phyloP scores from a whole-genome alignment of 2,113 vertebrate genomes.

The Cyphomyrus discorhynchus region DNA sequence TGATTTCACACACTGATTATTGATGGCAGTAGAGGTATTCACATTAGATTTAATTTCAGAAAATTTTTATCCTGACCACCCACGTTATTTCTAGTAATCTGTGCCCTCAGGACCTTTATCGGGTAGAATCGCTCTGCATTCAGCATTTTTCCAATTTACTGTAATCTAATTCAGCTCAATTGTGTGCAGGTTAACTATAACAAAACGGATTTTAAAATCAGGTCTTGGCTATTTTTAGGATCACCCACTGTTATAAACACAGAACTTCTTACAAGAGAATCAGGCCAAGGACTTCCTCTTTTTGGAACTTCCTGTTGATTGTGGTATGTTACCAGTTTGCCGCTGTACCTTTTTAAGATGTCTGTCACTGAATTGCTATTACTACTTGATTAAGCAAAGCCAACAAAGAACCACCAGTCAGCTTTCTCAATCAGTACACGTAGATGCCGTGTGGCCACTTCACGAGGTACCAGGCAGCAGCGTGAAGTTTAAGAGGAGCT shows the following conservation, averaged over 20 bases:
- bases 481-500: neutral
- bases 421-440: neutral
- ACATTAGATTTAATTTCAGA: neutral
- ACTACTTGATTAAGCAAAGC: neutral
- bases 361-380: neutral
- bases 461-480: neutral
- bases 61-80: neutral
- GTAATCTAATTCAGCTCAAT: neutral
- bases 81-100: neutral
- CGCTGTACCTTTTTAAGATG: neutral
- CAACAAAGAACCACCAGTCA: neutral
- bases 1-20: neutral
- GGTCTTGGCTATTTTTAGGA: neutral
- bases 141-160: neutral
- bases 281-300: neutral
- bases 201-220: neutral
- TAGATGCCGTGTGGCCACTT: neutral
- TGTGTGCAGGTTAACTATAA: neutral
- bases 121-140: neutral
- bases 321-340: neutral
- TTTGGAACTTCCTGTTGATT: neutral
- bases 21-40: neutral
- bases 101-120: neutral
- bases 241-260: neutral
- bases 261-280: neutral